phyloP scores from a whole-genome alignment of 2,113 vertebrate genomes.

The Brienomyrus longianalis region DNA sequence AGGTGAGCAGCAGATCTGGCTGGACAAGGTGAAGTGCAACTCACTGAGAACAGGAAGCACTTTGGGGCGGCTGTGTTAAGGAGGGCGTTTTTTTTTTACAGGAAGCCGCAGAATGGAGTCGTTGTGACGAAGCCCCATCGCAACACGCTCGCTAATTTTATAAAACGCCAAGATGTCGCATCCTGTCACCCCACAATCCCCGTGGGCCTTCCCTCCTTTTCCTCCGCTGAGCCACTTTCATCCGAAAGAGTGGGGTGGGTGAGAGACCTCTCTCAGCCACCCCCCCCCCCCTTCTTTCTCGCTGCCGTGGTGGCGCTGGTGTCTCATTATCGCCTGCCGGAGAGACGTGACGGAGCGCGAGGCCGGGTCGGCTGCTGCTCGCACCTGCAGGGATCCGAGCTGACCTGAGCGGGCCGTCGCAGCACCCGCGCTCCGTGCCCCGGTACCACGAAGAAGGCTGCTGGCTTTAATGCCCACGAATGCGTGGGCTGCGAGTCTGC shows the following conservation, averaged over 20 bases:
- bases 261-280: too few relatives aligned
- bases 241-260: neutral
- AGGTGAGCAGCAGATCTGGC: neutral
- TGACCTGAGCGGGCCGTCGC: neutral
- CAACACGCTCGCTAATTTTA: neutral
- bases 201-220: neutral
- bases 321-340: slow-evolving; percentile 8
- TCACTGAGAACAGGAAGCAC: neutral
- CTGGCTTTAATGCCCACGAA: neutral
- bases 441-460: neutral
- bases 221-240: neutral
- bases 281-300: neutral
- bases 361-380: neutral
- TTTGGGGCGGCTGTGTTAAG: neutral
- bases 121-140: neutral
- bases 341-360: neutral
- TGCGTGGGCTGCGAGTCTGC: neutral
- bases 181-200: neutral
- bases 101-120: neutral
- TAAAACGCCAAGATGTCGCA: neutral
- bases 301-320: neutral
- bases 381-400: neutral
- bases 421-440: neutral
- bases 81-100: neutral
- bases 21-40: neutral